These are phyloP conservation scores for Semibalanus balanoides DNA, from an alignment of 1,140 invertebrate species.

Conservation along the genomic window DNA sequence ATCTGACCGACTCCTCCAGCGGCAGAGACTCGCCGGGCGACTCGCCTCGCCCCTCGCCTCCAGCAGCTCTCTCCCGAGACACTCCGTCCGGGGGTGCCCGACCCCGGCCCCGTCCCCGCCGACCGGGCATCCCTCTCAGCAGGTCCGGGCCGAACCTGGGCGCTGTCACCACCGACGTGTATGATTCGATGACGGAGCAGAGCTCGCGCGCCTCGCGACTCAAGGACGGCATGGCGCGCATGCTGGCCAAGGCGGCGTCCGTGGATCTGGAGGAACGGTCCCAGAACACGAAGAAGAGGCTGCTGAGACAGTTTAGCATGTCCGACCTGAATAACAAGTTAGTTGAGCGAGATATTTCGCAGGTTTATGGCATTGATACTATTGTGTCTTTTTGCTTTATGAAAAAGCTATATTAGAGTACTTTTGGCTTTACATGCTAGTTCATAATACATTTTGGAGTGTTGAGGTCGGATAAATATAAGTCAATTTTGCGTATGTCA, in stretches of 20 bases:
- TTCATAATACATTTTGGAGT: too few relatives aligned
- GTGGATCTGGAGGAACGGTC: not conserved
- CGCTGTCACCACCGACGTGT: not conserved
- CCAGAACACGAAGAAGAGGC: not conserved
- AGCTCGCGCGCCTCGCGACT: not conserved
- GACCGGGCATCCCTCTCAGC: not conserved
- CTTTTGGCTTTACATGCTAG: too few relatives aligned
- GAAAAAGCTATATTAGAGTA: too few relatives aligned
- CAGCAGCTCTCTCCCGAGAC: not conserved
- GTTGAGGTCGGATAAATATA: too few relatives aligned
- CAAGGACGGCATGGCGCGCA: not conserved
- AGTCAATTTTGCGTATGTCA: too few relatives aligned
- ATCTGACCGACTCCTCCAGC: not conserved
- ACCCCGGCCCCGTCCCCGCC: too few relatives aligned
- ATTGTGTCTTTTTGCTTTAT: too few relatives aligned
- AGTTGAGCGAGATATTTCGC: too few relatives aligned
- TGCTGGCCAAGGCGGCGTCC: not conserved
- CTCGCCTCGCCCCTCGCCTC: too few relatives aligned
- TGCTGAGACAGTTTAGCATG: not conserved
- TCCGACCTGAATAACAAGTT: not conserved
- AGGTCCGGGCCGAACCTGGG: not conserved
- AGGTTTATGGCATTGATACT: too few relatives aligned
- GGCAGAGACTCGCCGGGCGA: not conserved
- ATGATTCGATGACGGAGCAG: not conserved
- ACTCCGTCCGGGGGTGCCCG: too few relatives aligned